phyloP scores from a whole-genome alignment of 1,140 invertebrate genomes.

The Berghia stephanieae region DNA sequence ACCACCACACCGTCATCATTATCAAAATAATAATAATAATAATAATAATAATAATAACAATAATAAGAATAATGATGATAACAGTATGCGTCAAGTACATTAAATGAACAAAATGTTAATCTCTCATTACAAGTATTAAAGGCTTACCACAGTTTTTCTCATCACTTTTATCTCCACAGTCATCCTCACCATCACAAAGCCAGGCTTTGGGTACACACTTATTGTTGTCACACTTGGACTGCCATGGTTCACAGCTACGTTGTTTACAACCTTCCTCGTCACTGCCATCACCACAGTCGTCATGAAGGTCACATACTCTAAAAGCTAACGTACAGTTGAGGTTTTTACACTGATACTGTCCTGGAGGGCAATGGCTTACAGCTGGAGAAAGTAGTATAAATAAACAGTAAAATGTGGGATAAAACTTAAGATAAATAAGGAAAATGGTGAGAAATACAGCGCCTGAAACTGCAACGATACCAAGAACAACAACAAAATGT shows the following conservation, averaged over 20 bases:
- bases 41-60: too few species aligned
- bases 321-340: conserved; percentile 89
- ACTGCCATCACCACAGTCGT: conserved; percentile 87
- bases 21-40: too few species aligned
- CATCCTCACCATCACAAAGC: conserved; percentile 75
- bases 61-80: too few species aligned
- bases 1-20: too few species aligned
- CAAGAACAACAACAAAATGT: not conserved
- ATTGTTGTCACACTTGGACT: conserved; percentile 54
- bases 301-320: conserved; percentile 90
- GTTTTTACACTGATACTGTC: conserved; percentile 93
- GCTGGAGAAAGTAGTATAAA: conserved; percentile 52
- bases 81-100: too few species aligned
- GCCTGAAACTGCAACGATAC: not conserved
- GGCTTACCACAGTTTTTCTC: conserved; percentile 88
- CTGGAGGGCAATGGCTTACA: conserved; percentile 74
- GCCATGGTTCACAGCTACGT: conserved; percentile 58
- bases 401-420: too few species aligned
- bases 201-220: conserved; percentile 57
- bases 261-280: conserved; percentile 78
- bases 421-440: not conserved
- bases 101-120: too few species aligned
- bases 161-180: conserved; percentile 94
- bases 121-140: not conserved
- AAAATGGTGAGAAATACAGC: not conserved